These are phyloP conservation scores for Chaetorhynchus papuensis DNA, from an alignment of 2,113 vertebrate species.

Conservation along the genomic window DNA sequence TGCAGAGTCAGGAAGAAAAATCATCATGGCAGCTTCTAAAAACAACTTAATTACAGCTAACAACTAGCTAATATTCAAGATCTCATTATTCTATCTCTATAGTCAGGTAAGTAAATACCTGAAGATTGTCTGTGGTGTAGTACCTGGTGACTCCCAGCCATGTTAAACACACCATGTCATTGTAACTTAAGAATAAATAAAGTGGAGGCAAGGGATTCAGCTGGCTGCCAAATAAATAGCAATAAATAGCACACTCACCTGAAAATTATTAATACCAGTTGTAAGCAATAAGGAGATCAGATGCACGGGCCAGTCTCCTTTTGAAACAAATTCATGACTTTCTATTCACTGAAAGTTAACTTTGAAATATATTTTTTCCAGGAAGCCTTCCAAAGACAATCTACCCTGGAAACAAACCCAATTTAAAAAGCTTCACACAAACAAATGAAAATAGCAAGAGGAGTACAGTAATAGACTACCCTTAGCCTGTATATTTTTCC, in stretches of 20 bases:
- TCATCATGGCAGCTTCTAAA: background rate
- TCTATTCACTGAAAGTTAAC: background rate
- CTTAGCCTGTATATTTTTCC: background rate
- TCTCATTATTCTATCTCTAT: background rate
- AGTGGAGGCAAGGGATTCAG: background rate
- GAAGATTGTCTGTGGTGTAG: background rate
- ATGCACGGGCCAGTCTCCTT: background rate
- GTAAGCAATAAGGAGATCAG: background rate
- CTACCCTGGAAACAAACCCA: background rate
- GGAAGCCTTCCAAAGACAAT: background rate
- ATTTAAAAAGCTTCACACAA: background rate
- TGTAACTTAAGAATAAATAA: background rate
- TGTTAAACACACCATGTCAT: background rate
- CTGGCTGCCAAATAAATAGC: background rate
- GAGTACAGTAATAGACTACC: background rate
- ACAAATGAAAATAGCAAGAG: background rate
- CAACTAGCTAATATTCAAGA: background rate
- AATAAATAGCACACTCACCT: background rate
- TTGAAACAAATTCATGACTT: background rate
- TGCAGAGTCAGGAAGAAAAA: background rate
- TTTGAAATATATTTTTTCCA: background rate
- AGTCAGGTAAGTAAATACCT: background rate
- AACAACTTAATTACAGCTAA: background rate
- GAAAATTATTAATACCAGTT: background rate
- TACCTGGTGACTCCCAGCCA: background rate